phyloP scores from a whole-genome alignment of 2,888 invertebrate species.

The Ernsta delagoae region DNA sequence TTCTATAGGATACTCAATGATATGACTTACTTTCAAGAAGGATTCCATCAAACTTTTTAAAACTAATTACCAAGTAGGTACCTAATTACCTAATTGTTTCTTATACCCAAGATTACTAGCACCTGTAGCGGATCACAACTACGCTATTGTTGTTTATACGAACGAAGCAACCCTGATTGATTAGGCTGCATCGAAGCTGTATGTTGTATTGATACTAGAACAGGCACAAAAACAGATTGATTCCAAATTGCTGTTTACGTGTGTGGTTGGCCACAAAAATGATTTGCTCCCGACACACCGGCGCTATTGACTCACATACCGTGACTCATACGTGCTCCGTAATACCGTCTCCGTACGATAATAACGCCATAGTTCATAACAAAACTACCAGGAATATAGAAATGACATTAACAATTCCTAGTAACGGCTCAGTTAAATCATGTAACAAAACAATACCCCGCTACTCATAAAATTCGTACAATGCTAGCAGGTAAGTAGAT shows the following conservation, averaged over 20 bases:
- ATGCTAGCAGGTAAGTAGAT: constrained; percentile 7
- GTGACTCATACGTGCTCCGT: constrained; percentile 65
- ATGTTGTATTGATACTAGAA: constrained; percentile 51
- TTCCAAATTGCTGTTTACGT: constrained; percentile 70
- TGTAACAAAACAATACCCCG: constrained; percentile 27
- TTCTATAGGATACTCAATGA: no score
- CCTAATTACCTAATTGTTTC: no score
- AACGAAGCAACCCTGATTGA: constrained; percentile 44
- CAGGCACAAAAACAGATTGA: constrained; percentile 64
- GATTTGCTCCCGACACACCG: constrained; percentile 49
- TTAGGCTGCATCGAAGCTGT: constrained; percentile 45
- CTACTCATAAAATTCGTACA: constrained; percentile 29
- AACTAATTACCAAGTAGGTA: no score
- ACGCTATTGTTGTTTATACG: no score
- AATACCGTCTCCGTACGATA: constrained; percentile 47
- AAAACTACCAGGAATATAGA: constrained; percentile 66
- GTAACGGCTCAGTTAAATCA: constrained; percentile 39
- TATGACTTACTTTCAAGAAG: no score
- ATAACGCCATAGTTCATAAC: constrained; percentile 58
- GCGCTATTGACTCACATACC: constrained; percentile 49
- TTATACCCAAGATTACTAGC: no score
- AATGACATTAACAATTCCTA: constrained; percentile 59
- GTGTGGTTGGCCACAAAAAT: constrained; percentile 66
- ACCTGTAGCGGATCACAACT: no score
- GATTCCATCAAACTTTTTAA: no score